Percentiles rank a stretch among this genome's conserved stretches.
Evolutionary conservation across 2,797 vertebrate genomes (phyloP).

Genomic region (Leucoraja ocellata): DNA sequence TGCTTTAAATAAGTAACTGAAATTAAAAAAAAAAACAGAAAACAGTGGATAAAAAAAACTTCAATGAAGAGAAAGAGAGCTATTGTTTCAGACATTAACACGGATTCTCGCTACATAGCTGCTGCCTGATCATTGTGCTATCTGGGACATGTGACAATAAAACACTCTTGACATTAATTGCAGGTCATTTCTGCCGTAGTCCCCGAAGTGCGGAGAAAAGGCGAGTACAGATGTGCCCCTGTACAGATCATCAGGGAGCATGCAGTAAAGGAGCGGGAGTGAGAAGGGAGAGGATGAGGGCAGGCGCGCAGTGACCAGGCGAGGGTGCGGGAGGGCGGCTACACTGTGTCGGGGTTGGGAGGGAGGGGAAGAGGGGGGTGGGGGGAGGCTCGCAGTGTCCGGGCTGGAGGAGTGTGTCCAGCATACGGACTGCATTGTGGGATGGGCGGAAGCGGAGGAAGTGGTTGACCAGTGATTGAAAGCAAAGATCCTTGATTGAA

Average conservation of each 20-base stretch:
- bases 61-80: too few species aligned
- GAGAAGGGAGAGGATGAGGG: conserved; percentile 40
- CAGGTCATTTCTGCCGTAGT: background rate
- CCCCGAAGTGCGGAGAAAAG: background rate
- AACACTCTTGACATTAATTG: too few species aligned
- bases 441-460: background rate
- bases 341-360: background rate
- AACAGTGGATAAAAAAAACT: too few species aligned
- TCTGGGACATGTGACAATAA: too few species aligned
- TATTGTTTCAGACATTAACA: too few species aligned
- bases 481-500: background rate
- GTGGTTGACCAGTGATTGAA: conserved; percentile 3
- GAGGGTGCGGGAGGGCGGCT: background rate
- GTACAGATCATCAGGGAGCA: background rate
- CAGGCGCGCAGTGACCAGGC: too few species aligned
- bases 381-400: background rate
- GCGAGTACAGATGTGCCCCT: background rate
- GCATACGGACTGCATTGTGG: conserved; percentile 39
- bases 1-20: too few species aligned
- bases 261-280: conserved; percentile 33
- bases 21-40: too few species aligned
- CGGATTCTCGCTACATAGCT: too few species aligned
- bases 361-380: too few species aligned
- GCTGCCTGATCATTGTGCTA: too few species aligned
- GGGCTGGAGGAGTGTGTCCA: conserved; percentile 41